Evolutionary conservation across 2,113 vertebrate genomes (phyloP).

Genomic region (Cromileptes altivelis): DNA sequence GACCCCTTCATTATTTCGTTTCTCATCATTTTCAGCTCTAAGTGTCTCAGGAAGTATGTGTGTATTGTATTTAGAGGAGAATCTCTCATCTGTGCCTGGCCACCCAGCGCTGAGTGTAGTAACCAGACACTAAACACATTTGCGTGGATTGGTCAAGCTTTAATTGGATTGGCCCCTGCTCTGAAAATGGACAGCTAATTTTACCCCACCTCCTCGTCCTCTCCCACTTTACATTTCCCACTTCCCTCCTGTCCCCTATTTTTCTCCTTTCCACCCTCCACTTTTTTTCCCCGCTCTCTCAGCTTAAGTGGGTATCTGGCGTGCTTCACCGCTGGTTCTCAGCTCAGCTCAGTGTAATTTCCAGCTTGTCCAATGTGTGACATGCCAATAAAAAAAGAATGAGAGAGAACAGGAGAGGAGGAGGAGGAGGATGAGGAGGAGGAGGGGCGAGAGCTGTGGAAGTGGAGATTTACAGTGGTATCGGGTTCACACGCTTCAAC

Average conservation of each 20-base stretch:
- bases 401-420: constrained; percentile 56
- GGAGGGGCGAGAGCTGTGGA: constrained; percentile 63
- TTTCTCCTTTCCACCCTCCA: constrained; percentile 3
- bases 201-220: constrained; percentile 60
- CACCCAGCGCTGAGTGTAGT: constrained; percentile 47
- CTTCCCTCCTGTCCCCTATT: constrained; percentile 36
- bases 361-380: constrained; percentile 86
- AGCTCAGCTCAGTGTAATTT: constrained; percentile 81
- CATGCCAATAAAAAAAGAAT: constrained; percentile 82
- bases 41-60: not conserved
- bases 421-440: constrained; percentile 29
- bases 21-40: constrained; percentile 2
- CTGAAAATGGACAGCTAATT: constrained; percentile 76
- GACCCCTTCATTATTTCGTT: not conserved
- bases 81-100: constrained; percentile 33
- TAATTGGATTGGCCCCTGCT: constrained; percentile 80
- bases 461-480: constrained; percentile 83
- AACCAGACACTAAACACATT: constrained; percentile 80
- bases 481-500: constrained; percentile 81
- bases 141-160: constrained; percentile 79
- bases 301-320: constrained; percentile 74
- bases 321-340: constrained; percentile 74
- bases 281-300: constrained; percentile 23
- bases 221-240: constrained; percentile 49
- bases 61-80: constrained; percentile 15